Base-by-base conservation (phyloP, 23 tunicate species). In the Aplidium turbinatum region DNA sequence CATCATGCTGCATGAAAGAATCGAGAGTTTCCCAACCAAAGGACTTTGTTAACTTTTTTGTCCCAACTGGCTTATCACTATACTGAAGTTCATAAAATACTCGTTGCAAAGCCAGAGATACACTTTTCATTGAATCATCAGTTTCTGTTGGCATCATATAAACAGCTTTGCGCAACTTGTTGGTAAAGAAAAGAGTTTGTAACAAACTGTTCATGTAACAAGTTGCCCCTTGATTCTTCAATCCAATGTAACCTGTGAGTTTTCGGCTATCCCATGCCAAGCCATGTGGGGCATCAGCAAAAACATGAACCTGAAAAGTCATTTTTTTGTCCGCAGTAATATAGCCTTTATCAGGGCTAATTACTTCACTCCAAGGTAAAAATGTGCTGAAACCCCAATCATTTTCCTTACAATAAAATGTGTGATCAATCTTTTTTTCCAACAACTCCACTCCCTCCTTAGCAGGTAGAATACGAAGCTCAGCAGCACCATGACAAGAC, bases 1-100 rank as follows among this genome's bases (percentile, higher is more conserved):
- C 98, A 76, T 93, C 98, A 79, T 93, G 98, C 54, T 93, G 98
- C 98, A 93, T 93, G 79, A 93, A 93, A 2, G 98, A 93, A 81
- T 93, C 98, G 0, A 93, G 63, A 1, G 93, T 93, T 76, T 93
- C 98, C 98, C 98, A 93, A 23, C 98, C 98, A 75, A 93, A 93
- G 1, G 98, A 93, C 72, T 93, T 93, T 2, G 98, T 93, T 31
- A 93, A 51, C 75, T 93, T 93, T 36, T 93, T 93, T 1, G 98
- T 93, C 28, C 93, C 98, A 33, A 93, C 98, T 48, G 98, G 93
- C 48, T 93, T 93, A 80, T 93, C 98, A 70, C 68, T 85, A 33
- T 70, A 82, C 68, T 93, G 98, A 29, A 93, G 79, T 58, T 93
- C 98, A 45, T 80, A 93, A 62, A 93, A 93, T 2, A 93, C 98